Evolutionary conservation across 2,888 invertebrate genomes (phyloP).

Genomic region (Torymus texanus): DNA sequence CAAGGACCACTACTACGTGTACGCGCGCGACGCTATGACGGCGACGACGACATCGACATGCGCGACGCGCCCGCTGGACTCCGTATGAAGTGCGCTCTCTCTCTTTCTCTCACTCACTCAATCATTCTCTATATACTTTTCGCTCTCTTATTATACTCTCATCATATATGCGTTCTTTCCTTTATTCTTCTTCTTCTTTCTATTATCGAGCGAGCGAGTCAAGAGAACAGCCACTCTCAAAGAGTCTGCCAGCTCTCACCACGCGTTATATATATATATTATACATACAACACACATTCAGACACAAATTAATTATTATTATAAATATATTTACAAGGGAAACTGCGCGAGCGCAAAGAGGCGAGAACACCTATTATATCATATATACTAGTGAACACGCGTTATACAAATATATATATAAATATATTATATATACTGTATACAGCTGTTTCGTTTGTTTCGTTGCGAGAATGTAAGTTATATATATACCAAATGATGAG

Average conservation of each 20-base stretch:
- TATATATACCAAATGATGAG: background rate
- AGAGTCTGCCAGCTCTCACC: background rate
- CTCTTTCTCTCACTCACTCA: background rate
- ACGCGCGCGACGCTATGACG: constrained; percentile 9
- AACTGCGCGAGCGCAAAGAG: background rate
- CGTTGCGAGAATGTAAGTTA: background rate
- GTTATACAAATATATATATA: background rate
- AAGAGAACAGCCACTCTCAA: background rate
- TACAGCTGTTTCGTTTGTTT: no score
- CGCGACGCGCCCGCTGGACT: constrained; percentile 23
- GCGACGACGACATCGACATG: background rate
- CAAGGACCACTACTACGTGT: constrained; percentile 1
- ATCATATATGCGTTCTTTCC: no score
- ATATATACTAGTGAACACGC: background rate
- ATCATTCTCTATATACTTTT: background rate
- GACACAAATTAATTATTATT: no score
- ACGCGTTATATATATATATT: background rate
- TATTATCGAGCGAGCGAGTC: background rate
- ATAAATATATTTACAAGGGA: no score
- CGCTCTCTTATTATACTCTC: no score
- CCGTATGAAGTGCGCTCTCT: constrained; percentile 13
- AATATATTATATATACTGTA: no score
- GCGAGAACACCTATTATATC: background rate
- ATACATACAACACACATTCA: no score
- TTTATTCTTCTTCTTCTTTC: background rate